Base-by-base conservation (phyloP, 2,113 vertebrate species). In the Fregata magnificens region DNA sequence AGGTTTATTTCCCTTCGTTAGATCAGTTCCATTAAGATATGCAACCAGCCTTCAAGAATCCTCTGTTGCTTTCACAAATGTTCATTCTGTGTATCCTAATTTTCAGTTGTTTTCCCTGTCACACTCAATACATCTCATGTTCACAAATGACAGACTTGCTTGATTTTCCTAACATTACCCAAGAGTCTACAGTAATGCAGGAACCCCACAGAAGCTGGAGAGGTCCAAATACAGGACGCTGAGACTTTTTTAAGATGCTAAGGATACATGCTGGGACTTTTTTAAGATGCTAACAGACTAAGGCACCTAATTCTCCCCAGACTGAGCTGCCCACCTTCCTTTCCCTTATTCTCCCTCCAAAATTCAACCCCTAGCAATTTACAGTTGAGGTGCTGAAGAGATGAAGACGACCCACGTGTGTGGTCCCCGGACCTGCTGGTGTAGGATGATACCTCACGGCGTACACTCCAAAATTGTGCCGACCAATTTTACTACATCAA, bases 81-180 rank as follows among this genome's bases (percentile, higher is more conserved):
- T 21, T 92, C 49, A 34, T 45, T 52, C 90, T 34, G 24, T 9
- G 45, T 20, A 58, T 81, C 90, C 90, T 83, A 10, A 93, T 83
- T 83, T 86, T 45, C 71, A 45, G 53, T 50, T 86, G 86, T 93
- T 96, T 81, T 65, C 83, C 71, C 59, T 66, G 89, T 72, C 95
- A 80, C 86, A 56, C 77, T 76, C 76, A 47, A 77, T 88, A 16
- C 20, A 25, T 77, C 82, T 88, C 93, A 13, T 0, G 4, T 38
- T 83, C 80, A 92, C 77, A 44, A 88, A 83, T 96, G 88, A 88
- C 18, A 79, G 71, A 77, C 80, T 86, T 80, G 56, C 80, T 42
- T 77, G 66, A 86, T 86, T 80, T 95, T 67, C 67, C 72, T 63
- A 59, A 56, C 2, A 0, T 44, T 29, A 59, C 71, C 47, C 74